A percentile compares a stretch with the other conserved stretches of the same genome.
phyloP scores from a whole-genome alignment of 2,888 invertebrate species.

The Odontocerum albicorne region DNA sequence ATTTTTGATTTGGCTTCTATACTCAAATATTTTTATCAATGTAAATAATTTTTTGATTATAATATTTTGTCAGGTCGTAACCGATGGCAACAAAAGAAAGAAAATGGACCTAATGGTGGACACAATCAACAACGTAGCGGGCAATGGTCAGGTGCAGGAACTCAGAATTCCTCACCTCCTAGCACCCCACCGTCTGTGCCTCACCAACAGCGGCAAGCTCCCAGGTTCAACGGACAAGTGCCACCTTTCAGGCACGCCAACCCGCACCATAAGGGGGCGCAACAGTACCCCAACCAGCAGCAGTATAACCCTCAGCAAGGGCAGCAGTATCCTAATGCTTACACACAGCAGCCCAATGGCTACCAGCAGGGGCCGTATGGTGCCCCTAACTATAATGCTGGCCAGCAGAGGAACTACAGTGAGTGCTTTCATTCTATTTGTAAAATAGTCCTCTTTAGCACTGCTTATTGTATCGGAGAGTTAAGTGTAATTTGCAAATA shows the following conservation, averaged over 20 bases:
- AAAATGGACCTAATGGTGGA: conserved; percentile 53
- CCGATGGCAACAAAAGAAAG: conserved; percentile 65
- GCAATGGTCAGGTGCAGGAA: conserved; percentile 56
- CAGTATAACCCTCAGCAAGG: conserved; percentile 59
- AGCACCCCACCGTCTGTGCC: conserved; percentile 4
- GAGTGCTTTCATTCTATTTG: too few relatives aligned
- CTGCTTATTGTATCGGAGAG: too few relatives aligned
- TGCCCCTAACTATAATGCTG: conserved; percentile 15
- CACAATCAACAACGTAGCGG: conserved; percentile 53
- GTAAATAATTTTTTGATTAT: conserved; percentile 32
- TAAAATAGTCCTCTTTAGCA: too few relatives aligned
- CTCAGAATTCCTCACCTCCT: conserved; percentile 44
- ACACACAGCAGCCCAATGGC: conserved; percentile 43
- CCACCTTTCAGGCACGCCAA: conserved; percentile 41
- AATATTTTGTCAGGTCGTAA: conserved; percentile 52
- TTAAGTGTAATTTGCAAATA: too few relatives aligned
- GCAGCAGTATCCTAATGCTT: conserved; percentile 57
- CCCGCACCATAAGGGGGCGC: conserved; percentile 48
- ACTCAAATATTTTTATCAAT: not conserved
- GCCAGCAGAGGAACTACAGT: conserved; percentile 33
- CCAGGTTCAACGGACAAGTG: conserved; percentile 37
- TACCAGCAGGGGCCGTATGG: conserved; percentile 51
- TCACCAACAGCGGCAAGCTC: conserved; percentile 22
- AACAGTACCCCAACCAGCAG: conserved; percentile 50
- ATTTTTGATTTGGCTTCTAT: not conserved